Percentiles rank a stretch among this genome's conserved stretches.
Evolutionary conservation across 2,113 vertebrate species (phyloP).

Genomic region (Crotalus helleri): DNA sequence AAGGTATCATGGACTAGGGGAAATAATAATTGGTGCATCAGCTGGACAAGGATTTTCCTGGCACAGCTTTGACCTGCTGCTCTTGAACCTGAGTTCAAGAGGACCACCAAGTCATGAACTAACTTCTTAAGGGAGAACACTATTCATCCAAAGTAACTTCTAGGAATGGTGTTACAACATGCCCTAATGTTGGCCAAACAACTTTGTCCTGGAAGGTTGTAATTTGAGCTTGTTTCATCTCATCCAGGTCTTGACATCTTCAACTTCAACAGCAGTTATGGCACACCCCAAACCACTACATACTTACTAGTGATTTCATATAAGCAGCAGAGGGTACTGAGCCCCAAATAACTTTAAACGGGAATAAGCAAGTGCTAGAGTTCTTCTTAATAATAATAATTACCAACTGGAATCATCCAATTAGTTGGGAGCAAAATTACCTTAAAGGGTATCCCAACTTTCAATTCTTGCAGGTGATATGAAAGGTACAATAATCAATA

Average conservation of each 20-base stretch:
- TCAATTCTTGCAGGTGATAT: not conserved
- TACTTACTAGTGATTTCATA: not conserved
- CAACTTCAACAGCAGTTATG: not conserved
- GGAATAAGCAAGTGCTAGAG: not conserved
- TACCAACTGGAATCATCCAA: not conserved
- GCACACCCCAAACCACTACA: not conserved
- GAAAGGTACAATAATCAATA: not conserved
- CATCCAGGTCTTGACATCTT: not conserved
- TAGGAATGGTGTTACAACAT: not conserved
- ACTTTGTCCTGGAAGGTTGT: not conserved
- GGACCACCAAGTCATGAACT: not conserved
- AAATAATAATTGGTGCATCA: not conserved
- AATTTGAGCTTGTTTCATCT: not conserved
- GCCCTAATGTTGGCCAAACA: not conserved
- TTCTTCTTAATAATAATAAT: not conserved
- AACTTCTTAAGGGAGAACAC: not conserved
- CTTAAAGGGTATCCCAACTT: not conserved
- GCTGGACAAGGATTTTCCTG: not conserved
- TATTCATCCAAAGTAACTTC: not conserved
- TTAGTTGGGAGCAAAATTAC: too few relatives aligned
- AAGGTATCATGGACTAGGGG: not conserved
- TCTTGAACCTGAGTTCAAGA: not conserved
- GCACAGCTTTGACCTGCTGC: not conserved
- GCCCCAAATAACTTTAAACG: not conserved
- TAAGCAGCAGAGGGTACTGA: too few relatives aligned